Evolutionary conservation across 2,888 invertebrate species (phyloP), one percentile per base, ranked within the genome.

Genomic region (Macrophya annulata): DNA sequence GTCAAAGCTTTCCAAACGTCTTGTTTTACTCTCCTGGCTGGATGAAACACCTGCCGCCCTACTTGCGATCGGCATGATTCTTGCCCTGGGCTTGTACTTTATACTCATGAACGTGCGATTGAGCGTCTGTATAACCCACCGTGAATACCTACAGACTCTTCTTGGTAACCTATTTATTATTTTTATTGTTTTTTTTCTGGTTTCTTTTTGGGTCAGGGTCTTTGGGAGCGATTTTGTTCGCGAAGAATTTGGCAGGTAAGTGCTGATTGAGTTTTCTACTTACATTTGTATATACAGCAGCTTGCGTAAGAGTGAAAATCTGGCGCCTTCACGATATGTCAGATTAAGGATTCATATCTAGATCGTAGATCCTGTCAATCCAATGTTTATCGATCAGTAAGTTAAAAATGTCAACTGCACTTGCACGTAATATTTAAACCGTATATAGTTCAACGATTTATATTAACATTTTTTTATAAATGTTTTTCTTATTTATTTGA

Each of bases 1-100:
- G 81, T 81, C 81, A 62, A 15, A 81, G 81, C 81, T 81, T 81
- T 81, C 81, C 81, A 81, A 81, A 81, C 81, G 5, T 62, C 43
- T 62, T 62, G 40, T 55, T 77, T 62, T n/a, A 55, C 55, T 40
- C 81, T 62, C 81, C 40, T 62, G 81, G 51, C 43, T 81, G 55
- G 55, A 55, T 48, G 9, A 62, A 81, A 81, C 81, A 81, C 59
- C 62, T 81, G 81, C 62, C 81, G 81, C 81, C 81, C 81, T 81
- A 81, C 81, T 81, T 81, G 62, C 43, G 81, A 59, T 77, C 77
- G 37, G 45, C 17, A 55, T 51, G n/a, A 77, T 55, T 77, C 51
- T 55, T 77, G 77, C 77, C 77, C 77, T 77, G 77, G 77, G 77
- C 51, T 40, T 77, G 31, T 48, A 31, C 51, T 31, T 31, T 31